phyloP scores from a whole-genome alignment of 2,888 invertebrate genomes.

The Oligia strigilis region DNA sequence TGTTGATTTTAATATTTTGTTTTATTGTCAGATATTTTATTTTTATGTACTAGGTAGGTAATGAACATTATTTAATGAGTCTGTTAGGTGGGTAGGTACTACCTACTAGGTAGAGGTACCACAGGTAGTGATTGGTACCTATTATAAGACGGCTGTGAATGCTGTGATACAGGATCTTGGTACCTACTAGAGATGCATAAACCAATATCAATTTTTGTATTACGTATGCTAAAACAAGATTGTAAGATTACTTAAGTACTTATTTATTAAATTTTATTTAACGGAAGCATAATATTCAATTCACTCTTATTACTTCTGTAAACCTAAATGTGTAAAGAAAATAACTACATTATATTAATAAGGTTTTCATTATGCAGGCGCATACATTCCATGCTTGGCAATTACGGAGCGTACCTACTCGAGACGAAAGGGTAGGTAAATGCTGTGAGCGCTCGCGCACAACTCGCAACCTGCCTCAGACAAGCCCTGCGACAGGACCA shows the following conservation, averaged over 20 bases:
- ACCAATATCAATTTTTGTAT: neutral
- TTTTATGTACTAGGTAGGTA: neutral
- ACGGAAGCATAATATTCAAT: neutral
- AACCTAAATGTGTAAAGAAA: neutral
- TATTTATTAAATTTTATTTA: neutral
- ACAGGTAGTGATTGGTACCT: neutral
- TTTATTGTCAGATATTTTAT: constrained; percentile 7
- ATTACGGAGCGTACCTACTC: neutral
- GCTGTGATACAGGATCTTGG: constrained; percentile 9
- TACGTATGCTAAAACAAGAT: neutral
- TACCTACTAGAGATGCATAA: neutral
- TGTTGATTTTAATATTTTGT: neutral
- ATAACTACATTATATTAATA: neutral
- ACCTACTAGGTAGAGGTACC: too few relatives aligned
- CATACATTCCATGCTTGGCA: neutral
- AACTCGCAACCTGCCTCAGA: neutral
- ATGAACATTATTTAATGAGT: neutral
- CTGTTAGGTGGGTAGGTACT: neutral
- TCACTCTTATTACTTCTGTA: neutral
- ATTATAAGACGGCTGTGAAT: constrained; percentile 7
- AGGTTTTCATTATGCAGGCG: neutral
- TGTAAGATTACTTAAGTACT: neutral
- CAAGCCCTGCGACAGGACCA: too few relatives aligned
- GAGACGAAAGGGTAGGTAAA: neutral
- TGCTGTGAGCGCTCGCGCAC: neutral